A percentile compares a stretch with the other conserved stretches of the same genome.
Evolutionary conservation across 2,797 vertebrate genomes (phyloP).

Genomic region (Manis crassicaudata): DNA sequence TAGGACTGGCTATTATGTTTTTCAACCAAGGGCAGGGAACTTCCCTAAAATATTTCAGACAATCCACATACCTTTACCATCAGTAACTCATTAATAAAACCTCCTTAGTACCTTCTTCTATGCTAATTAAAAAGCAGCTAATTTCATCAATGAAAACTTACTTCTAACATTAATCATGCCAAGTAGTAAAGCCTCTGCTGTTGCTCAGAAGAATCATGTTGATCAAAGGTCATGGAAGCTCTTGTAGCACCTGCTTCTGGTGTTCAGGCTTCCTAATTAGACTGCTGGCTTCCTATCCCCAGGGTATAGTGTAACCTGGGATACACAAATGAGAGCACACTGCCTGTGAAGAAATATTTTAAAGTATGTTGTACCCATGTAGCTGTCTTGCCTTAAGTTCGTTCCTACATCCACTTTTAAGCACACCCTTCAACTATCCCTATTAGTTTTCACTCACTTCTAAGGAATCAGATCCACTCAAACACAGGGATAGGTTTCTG

Average conservation of each 20-base stretch:
- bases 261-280: background rate
- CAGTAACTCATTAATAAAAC: background rate
- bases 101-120: background rate
- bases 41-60: background rate
- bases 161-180: background rate
- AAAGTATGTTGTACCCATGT: background rate
- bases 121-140: background rate
- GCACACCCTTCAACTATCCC: background rate
- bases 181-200: background rate
- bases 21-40: background rate
- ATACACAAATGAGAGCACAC: background rate
- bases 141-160: background rate
- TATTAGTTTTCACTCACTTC: background rate
- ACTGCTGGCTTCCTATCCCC: background rate
- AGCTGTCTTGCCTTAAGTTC: background rate
- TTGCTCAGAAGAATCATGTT: background rate
- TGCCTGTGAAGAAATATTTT: background rate
- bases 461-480: background rate
- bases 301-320: background rate
- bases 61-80: background rate
- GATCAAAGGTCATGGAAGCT: background rate
- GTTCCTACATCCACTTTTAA: background rate
- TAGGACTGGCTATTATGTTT: background rate
- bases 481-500: background rate
- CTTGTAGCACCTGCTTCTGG: background rate